Percentiles rank a stretch among this genome's conserved stretches.
These are phyloP conservation scores for Pheosia tremula DNA, from an alignment of 2,888 invertebrate species.

Conservation along the genomic window DNA sequence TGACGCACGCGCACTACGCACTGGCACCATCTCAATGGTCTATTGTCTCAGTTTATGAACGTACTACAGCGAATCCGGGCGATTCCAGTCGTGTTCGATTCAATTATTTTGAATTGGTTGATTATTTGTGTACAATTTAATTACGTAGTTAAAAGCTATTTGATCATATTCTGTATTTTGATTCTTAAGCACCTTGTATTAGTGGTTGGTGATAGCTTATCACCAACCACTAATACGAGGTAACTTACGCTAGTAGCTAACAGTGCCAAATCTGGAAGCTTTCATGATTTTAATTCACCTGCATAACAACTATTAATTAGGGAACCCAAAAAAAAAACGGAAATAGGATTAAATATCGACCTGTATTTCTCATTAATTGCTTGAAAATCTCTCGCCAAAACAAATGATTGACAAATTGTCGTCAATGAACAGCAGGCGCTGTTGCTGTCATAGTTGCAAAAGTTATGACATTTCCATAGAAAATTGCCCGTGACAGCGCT, in stretches of 20 bases:
- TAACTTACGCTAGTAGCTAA: too few species aligned
- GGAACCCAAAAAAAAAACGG: too few species aligned
- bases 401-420: constrained; percentile 15
- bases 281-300: too few species aligned
- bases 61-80: constrained; percentile 7
- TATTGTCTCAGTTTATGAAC: constrained; percentile 45
- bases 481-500: constrained; percentile 37
- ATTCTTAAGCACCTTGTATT: not conserved
- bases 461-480: constrained; percentile 42
- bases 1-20: constrained; percentile 46
- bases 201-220: too few species aligned
- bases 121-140: not conserved
- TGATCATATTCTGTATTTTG: too few species aligned
- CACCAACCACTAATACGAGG: too few species aligned
- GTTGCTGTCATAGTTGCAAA: constrained; percentile 13
- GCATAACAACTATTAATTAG: too few species aligned
- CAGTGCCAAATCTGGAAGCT: too few species aligned
- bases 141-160: too few species aligned
- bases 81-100: not conserved
- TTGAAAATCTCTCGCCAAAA: not conserved
- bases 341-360: too few species aligned
- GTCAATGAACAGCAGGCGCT: constrained; percentile 33
- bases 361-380: not conserved
- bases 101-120: not conserved
- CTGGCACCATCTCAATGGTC: constrained; percentile 39